Evolutionary conservation across 2,113 vertebrate genomes (phyloP).

Genomic region (Thryonomys swinderianus): DNA sequence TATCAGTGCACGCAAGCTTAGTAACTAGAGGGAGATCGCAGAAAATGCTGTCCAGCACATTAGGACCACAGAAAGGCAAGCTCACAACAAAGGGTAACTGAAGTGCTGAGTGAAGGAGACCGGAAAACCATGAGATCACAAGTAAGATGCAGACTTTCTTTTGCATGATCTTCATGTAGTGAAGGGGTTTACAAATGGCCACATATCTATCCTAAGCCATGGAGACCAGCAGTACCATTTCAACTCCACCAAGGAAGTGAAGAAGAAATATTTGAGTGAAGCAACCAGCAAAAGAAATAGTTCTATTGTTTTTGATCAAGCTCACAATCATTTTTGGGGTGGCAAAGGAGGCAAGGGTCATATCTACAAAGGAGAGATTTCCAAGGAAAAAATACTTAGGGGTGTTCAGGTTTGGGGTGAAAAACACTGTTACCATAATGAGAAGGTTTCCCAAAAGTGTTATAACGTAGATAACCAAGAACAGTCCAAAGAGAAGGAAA

Average conservation of each 20-base stretch:
- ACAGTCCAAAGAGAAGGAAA: not conserved
- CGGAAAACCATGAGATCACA: not conserved
- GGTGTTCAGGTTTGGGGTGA: not conserved
- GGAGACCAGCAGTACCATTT: constrained; percentile 61
- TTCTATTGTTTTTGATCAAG: constrained; percentile 15
- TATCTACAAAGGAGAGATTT: constrained; percentile 47
- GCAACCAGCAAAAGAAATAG: constrained; percentile 49
- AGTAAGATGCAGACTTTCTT: not conserved
- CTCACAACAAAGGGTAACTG: constrained; percentile 9
- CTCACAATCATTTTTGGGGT: constrained; percentile 48
- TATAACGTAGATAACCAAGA: not conserved
- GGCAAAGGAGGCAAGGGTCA: constrained; percentile 53
- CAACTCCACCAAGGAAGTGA: constrained; percentile 34
- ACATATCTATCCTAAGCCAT: too few relatives aligned
- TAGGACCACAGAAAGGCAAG: constrained; percentile 43
- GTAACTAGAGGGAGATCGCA: constrained; percentile 49
- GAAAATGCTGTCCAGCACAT: constrained; percentile 41
- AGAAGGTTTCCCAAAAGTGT: constrained; percentile 38
- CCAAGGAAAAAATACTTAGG: constrained; percentile 48
- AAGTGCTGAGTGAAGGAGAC: not conserved
- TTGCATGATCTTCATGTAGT: constrained; percentile 46
- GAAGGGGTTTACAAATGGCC: constrained; percentile 57
- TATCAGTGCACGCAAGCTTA: constrained; percentile 38
- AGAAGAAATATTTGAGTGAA: constrained; percentile 68
- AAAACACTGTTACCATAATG: not conserved